Conservation (phyloP, 2,113 vertebrate genomes). For the Thamnophis sirtalis region DNA sequence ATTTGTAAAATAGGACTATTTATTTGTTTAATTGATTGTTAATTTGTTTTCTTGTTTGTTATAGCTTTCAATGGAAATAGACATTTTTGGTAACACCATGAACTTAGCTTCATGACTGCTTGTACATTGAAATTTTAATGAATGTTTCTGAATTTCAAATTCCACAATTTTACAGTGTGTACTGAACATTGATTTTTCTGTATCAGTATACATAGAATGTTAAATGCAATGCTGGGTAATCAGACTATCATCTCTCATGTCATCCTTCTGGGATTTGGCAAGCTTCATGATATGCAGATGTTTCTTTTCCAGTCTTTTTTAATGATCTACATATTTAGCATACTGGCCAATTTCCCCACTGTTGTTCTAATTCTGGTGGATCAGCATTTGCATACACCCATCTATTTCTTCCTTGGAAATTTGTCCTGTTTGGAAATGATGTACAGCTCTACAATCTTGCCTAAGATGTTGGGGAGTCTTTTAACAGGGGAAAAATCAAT, state of each 20-base stretch:
- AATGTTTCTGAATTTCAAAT: not conserved
- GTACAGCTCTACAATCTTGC: constrained; percentile 4
- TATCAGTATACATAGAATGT: not conserved
- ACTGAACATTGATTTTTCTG: not conserved
- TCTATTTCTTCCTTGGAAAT: constrained; percentile 42
- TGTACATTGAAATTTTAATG: not conserved
- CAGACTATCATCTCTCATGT: constrained; percentile 44
- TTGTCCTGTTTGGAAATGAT: constrained; percentile 1
- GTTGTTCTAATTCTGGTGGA: constrained; percentile 31
- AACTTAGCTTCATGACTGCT: not conserved
- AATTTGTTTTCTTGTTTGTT: not conserved
- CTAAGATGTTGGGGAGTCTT: not conserved
- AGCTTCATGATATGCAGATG: constrained; percentile 5
- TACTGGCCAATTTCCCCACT: constrained; percentile 28
- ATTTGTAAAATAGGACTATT: not conserved
- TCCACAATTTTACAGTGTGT: not conserved
- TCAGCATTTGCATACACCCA: constrained; percentile 45
- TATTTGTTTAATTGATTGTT: not conserved
- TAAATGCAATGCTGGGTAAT: not conserved
- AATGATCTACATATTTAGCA: constrained; percentile 12
- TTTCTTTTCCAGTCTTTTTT: constrained; percentile 46
- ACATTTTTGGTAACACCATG: not conserved
- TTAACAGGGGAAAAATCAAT: not conserved
- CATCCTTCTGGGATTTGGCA: constrained; percentile 51
- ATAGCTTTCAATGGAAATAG: not conserved